A percentile compares a stretch with the other conserved stretches of the same genome.
These are phyloP conservation scores for Adelosebastes latens DNA, from an alignment of 2,797 vertebrate genomes.

Conservation along the genomic window DNA sequence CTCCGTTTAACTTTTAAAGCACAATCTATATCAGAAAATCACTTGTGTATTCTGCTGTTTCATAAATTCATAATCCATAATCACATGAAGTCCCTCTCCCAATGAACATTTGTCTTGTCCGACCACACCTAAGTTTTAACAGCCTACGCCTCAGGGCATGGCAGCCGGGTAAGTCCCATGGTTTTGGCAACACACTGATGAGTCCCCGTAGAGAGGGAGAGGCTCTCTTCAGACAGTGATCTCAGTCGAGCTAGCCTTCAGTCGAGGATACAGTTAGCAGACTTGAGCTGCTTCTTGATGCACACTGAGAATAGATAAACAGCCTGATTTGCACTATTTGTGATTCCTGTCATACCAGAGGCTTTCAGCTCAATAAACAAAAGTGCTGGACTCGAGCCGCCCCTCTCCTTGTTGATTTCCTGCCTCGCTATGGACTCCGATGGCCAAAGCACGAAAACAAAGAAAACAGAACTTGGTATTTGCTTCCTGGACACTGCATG, in stretches of 20 bases:
- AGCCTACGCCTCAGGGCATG: conserved; percentile 30
- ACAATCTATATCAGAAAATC: background rate
- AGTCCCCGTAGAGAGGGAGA: conserved; percentile 68
- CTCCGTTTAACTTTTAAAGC: background rate
- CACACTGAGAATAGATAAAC: conserved; percentile 53
- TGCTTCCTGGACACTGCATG: background rate
- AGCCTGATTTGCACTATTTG: conserved; percentile 48
- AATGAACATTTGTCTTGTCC: conserved; percentile 14
- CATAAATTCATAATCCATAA: conserved; percentile 6
- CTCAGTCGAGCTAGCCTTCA: conserved; percentile 50
- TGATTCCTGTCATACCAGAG: conserved; percentile 73
- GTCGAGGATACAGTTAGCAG: conserved; percentile 26
- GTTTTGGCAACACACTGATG: conserved; percentile 44
- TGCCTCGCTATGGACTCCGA: conserved; percentile 28
- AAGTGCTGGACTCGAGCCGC: conserved; percentile 33
- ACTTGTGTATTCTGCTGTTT: background rate
- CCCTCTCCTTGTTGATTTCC: conserved; percentile 61
- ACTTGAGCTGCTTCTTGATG: conserved; percentile 33
- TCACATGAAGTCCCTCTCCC: conserved; percentile 5
- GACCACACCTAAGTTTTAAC: conserved; percentile 36
- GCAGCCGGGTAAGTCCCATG: conserved; percentile 39
- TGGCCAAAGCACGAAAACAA: conserved; percentile 28
- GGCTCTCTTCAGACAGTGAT: conserved; percentile 60
- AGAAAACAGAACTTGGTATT: conserved; percentile 40
- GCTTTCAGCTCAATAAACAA: conserved; percentile 68